Evolutionary conservation across 2,888 invertebrate species (phyloP).

Genomic region (Cephalotes varians): DNA sequence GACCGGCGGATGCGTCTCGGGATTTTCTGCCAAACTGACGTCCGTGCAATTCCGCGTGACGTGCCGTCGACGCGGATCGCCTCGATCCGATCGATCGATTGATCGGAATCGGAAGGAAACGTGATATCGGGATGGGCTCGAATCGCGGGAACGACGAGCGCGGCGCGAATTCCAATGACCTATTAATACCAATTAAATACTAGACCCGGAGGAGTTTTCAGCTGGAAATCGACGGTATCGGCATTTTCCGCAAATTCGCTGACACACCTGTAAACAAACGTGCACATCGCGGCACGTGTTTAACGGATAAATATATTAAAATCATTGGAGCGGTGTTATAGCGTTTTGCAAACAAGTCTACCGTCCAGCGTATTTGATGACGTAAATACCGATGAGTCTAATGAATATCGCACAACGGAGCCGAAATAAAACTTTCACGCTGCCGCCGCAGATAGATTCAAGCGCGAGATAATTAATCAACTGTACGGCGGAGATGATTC

Average conservation of each 20-base stretch:
- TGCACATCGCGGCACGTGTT: slow-evolving; percentile 29
- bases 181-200: slow-evolving; percentile 48
- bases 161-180: slow-evolving; percentile 46
- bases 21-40: slow-evolving; percentile 28
- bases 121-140: background rate
- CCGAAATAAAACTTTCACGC: slow-evolving; percentile 3
- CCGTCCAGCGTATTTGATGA: slow-evolving; percentile 26
- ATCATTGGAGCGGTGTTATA: slow-evolving; percentile 36
- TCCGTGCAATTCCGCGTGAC: slow-evolving; percentile 10
- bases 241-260: slow-evolving; percentile 40
- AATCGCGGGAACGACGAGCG: background rate
- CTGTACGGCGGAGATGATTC: background rate
- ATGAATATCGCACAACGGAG: slow-evolving; percentile 10
- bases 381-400: slow-evolving; percentile 36
- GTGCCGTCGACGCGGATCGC: background rate
- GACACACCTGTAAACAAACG: slow-evolving; percentile 47
- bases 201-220: slow-evolving; percentile 36
- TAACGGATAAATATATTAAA: slow-evolving; percentile 52
- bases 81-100: slow-evolving; percentile 36
- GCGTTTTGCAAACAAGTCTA: slow-evolving; percentile 29
- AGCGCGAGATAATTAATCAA: slow-evolving; percentile 41
- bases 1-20: slow-evolving; percentile 39
- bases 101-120: slow-evolving; percentile 21
- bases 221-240: slow-evolving; percentile 37
- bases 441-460: background rate